Percentiles rank a stretch among this genome's conserved stretches.
These are phyloP conservation scores for Halocaridina rubra DNA, from an alignment of 2,888 invertebrate genomes.

Conservation along the genomic window DNA sequence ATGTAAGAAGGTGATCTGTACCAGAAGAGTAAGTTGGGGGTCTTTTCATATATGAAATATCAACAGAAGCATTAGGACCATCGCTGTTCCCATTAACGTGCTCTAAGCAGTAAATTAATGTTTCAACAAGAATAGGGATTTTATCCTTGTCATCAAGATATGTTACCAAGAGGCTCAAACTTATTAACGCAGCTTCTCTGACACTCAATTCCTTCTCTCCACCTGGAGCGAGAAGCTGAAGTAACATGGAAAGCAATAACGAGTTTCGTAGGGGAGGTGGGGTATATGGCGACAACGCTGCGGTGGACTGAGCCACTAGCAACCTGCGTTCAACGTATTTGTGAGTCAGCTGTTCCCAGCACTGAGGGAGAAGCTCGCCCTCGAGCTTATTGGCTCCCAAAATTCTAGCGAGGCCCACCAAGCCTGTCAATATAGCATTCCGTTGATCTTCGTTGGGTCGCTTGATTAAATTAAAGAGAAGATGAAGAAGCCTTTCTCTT, in stretches of 20 bases:
- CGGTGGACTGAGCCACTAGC: slow-evolving; percentile 78
- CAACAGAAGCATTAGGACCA: slow-evolving; percentile 54
- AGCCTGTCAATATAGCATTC: slow-evolving; percentile 73
- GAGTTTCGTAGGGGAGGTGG: slow-evolving; percentile 76
- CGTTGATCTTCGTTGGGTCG: slow-evolving; percentile 78
- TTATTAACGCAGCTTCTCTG: slow-evolving; percentile 74
- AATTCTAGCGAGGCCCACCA: not conserved
- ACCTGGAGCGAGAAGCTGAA: slow-evolving; percentile 74
- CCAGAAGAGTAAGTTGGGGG: not conserved
- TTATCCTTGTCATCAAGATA: slow-evolving; percentile 77
- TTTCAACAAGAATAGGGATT: slow-evolving; percentile 68
- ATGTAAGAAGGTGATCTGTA: not conserved
- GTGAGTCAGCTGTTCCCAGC: slow-evolving; percentile 80
- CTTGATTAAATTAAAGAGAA: slow-evolving; percentile 79
- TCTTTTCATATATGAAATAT: not conserved
- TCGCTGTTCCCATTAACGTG: slow-evolving; percentile 66
- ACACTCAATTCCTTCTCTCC: slow-evolving; percentile 72
- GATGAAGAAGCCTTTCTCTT: slow-evolving; percentile 76
- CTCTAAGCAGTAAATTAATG: slow-evolving; percentile 25
- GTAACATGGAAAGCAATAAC: slow-evolving; percentile 78
- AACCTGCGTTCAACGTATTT: slow-evolving; percentile 77
- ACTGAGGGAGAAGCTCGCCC: slow-evolving; percentile 77
- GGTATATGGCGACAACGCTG: slow-evolving; percentile 76
- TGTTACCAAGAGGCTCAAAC: slow-evolving; percentile 75
- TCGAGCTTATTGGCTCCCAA: slow-evolving; percentile 73